phyloP scores from a whole-genome alignment of 2,113 vertebrate species.

The Melanotaenia duboulayi region DNA sequence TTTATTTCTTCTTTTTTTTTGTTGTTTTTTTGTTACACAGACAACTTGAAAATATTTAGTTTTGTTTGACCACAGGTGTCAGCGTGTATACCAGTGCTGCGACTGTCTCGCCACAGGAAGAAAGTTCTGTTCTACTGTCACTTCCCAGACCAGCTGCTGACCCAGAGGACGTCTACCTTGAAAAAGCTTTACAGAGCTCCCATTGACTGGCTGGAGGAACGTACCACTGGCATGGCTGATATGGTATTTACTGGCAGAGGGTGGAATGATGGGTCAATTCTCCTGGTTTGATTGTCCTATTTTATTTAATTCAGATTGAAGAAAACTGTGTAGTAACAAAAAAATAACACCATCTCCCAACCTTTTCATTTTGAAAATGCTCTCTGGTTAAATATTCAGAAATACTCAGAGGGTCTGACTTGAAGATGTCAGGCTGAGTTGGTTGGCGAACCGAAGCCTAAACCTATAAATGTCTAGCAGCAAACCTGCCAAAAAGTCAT shows the following conservation, averaged over 20 bases:
- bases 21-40: too few species aligned
- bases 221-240: conserved; percentile 96
- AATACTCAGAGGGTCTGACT: too few species aligned
- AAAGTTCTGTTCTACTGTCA: conserved; percentile 98
- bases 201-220: conserved; percentile 93
- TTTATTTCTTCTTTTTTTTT: too few species aligned
- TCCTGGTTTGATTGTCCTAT: not conserved
- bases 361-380: too few species aligned
- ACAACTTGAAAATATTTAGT: not conserved
- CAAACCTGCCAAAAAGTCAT: too few species aligned
- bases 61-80: conserved; percentile 86
- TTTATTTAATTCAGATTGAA: not conserved
- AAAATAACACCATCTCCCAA: too few species aligned
- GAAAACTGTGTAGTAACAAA: not conserved
- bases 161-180: conserved; percentile 85
- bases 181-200: conserved; percentile 91
- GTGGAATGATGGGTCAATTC: not conserved
- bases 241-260: conserved; percentile 59
- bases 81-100: conserved; percentile 92
- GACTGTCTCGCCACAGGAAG: conserved; percentile 88
- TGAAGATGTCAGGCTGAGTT: too few species aligned
- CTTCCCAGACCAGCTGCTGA: conserved; percentile 95
- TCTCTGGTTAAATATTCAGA: too few species aligned
- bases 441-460: too few species aligned
- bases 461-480: too few species aligned